phyloP scores from a whole-genome alignment of 1,140 invertebrate genomes.

The Drosophila virilis region DNA sequence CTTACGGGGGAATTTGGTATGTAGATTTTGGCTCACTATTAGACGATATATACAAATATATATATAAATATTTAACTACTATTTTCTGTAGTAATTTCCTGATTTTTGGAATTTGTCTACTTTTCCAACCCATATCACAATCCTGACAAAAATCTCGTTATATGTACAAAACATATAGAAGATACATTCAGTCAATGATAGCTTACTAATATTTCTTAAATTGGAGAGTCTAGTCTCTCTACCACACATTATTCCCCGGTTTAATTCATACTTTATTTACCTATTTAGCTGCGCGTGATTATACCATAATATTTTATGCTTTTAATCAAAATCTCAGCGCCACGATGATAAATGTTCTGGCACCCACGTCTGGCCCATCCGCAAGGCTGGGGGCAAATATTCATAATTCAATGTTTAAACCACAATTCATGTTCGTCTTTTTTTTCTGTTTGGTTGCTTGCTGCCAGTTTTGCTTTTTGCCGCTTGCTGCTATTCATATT shows the following conservation, averaged over 20 bases:
- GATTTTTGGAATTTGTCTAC: too few relatives aligned
- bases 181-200: too few relatives aligned
- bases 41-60: too few relatives aligned
- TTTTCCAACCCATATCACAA: too few relatives aligned
- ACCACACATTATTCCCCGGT: neutral
- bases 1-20: too few relatives aligned
- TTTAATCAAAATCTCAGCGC: conserved; percentile 74
- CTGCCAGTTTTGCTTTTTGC: conserved; percentile 65
- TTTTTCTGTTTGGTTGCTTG: conserved; percentile 40
- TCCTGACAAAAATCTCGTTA: too few relatives aligned
- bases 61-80: too few relatives aligned
- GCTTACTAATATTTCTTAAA: too few relatives aligned
- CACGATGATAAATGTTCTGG: conserved; percentile 70
- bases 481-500: conserved; percentile 72
- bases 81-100: too few relatives aligned
- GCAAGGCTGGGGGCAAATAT: conserved; percentile 59
- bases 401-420: conserved; percentile 81
- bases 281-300: conserved; percentile 39
- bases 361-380: conserved; percentile 32
- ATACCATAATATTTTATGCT: conserved; percentile 57
- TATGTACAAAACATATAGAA: too few relatives aligned
- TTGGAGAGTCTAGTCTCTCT: neutral
- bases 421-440: conserved; percentile 73
- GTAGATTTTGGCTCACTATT: too few relatives aligned
- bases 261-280: conserved; percentile 11